phyloP scores from a whole-genome alignment of 2,113 vertebrate genomes.

The Rhinolophus sinicus region DNA sequence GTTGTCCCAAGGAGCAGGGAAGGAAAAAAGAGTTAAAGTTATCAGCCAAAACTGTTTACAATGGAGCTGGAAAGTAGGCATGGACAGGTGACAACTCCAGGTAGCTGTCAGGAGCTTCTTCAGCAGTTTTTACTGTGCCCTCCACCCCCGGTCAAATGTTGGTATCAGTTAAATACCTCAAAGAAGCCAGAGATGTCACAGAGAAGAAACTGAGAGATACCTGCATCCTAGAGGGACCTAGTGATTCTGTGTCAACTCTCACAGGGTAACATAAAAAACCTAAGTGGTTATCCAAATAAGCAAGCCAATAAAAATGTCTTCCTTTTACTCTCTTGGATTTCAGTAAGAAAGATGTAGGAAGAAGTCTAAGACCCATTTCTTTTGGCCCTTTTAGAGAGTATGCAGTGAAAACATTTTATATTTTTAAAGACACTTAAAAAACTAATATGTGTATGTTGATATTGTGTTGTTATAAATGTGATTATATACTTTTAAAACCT shows the following conservation, averaged over 20 bases:
- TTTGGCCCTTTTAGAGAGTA: background rate
- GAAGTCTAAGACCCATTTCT: background rate
- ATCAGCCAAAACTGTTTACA: background rate
- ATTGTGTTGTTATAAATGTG: background rate
- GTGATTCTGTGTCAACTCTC: background rate
- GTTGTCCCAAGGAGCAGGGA: conserved; percentile 50
- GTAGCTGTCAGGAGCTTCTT: conserved; percentile 22
- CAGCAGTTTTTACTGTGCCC: background rate
- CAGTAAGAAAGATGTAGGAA: background rate
- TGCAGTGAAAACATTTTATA: background rate
- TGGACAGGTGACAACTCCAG: conserved; percentile 28
- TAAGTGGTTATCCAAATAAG: background rate
- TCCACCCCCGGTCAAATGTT: conserved; percentile 43
- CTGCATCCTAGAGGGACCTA: background rate
- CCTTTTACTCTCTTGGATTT: background rate
- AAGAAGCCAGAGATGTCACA: background rate
- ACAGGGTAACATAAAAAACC: background rate
- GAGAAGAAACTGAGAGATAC: conserved; percentile 32
- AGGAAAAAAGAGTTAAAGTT: conserved; percentile 55
- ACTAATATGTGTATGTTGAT: background rate
- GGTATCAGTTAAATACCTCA: conserved; percentile 47
- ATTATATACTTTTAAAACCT: background rate
- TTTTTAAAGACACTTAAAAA: background rate
- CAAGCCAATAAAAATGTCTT: background rate
- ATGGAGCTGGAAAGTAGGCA: conserved; percentile 33